Percentiles rank a stretch among this genome's conserved stretches.
phyloP scores from a whole-genome alignment of 2,888 invertebrate genomes.

The Agrochola lota region DNA sequence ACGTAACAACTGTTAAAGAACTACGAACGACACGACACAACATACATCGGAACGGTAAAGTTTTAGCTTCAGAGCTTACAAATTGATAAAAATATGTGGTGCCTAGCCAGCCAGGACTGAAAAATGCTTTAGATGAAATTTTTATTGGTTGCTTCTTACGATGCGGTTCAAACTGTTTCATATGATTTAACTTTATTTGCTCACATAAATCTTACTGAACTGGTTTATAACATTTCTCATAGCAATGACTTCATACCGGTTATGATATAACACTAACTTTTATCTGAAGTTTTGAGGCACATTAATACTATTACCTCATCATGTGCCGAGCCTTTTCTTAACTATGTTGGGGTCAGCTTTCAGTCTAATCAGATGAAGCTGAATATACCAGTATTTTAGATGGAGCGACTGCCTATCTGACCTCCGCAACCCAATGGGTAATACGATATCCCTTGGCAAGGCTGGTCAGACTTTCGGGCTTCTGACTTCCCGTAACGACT shows the following conservation, averaged over 20 bases:
- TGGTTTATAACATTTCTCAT: constrained; percentile 5
- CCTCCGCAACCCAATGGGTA: background rate
- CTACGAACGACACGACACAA: background rate
- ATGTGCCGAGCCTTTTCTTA: background rate
- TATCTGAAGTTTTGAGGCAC: no score
- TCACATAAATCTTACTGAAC: constrained; percentile 3
- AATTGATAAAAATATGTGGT: background rate
- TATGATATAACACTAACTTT: background rate
- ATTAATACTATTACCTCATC: background rate
- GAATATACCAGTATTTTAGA: background rate
- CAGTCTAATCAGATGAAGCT: background rate
- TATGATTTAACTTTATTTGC: constrained; percentile 38
- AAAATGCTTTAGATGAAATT: background rate
- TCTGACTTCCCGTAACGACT: background rate
- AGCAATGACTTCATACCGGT: background rate
- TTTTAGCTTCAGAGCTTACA: background rate
- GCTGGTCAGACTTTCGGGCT: background rate
- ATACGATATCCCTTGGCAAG: background rate
- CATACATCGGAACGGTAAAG: background rate
- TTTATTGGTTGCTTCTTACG: constrained; percentile 9
- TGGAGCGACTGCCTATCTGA: background rate
- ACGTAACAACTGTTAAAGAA: background rate
- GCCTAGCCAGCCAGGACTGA: background rate
- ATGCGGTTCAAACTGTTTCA: background rate
- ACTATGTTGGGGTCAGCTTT: background rate